phyloP scores from a whole-genome alignment of 1,140 invertebrate genomes.

The Ips typographus region DNA sequence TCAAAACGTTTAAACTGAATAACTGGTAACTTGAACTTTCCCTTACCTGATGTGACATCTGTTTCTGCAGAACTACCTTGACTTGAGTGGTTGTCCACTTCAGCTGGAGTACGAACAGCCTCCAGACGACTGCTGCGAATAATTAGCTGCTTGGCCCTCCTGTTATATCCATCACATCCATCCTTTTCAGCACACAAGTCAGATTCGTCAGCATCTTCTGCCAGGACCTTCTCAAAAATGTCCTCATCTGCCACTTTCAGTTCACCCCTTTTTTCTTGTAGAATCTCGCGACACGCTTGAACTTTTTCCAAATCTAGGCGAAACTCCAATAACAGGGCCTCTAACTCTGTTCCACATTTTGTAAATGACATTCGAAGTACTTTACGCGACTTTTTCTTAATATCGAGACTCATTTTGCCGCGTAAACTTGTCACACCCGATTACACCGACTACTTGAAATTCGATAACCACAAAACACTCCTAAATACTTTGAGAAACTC shows the following conservation, averaged over 20 bases:
- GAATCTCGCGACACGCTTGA: neutral
- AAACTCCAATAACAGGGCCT: neutral
- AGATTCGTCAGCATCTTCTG: neutral
- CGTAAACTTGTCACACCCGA: no score
- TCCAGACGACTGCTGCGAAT: neutral
- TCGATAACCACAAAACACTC: no score
- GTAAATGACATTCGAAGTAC: neutral
- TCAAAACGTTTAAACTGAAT: no score
- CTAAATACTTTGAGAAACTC: no score
- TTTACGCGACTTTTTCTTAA: neutral
- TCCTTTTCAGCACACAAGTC: neutral
- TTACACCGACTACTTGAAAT: no score
- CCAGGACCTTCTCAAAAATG: neutral
- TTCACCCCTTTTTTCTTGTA: slow-evolving; percentile 1
- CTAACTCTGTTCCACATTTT: slow-evolving; percentile 2
- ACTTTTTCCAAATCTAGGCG: neutral
- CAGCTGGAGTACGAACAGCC: neutral
- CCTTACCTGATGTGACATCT: neutral
- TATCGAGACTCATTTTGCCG: neutral
- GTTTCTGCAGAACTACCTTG: neutral
- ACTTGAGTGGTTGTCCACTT: neutral
- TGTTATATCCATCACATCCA: neutral
- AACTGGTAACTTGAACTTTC: slow-evolving; percentile 4
- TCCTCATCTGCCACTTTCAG: neutral
- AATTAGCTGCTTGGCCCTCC: neutral